Evolutionary conservation across 2,113 vertebrate genomes (phyloP), one percentile per base, ranked within the genome.

Genomic region (Lipophrys pholis): DNA sequence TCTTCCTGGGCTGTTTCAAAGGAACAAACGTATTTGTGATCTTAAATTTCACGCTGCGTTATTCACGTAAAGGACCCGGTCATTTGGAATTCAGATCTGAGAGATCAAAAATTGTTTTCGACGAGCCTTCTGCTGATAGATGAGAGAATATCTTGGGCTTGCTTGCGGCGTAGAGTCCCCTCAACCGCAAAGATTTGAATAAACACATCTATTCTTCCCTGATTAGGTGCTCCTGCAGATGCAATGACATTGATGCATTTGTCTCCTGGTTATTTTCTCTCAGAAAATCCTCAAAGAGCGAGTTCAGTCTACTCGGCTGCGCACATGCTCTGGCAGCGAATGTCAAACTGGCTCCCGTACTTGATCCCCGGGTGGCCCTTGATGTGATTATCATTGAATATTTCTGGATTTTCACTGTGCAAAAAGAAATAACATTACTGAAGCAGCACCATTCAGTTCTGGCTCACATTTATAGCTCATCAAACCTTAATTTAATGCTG

Each of bases 311-410:
- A 48, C 69, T 62, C 45, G 59, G 62, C 53, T 58, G 51, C 17
- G 46, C n/a, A 46, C 52, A 69, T 40, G 7, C 11, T 3, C 46
- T 52, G 0, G 45, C 48, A 73, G 73, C 69, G 62, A 11, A 66
- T 72, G 41, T 51, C 30, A 17, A 51, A 21, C 72, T 53, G 48
- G n/a, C 2, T 10, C 58, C 69, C 78, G 64, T 65, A 76, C 73
- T 16, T 63, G 73, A 72, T 84, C 78, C 62, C 64, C 35, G 45
- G 6, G 39, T 52, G 63, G 53, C 63, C 77, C 65, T 80, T 78
- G 16, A 82, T 62, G 61, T 78, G 51, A 69, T 80, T 74, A 69
- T 73, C 73, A 66, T 39, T 45, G 46, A 82, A 76, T 59, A 73
- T 73, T 77, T 76, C 62, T 74, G 53, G 54, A 53, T 66, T 72